A percentile compares a stretch with the other conserved stretches of the same genome.
Evolutionary conservation across 2,113 vertebrate genomes (phyloP).

Genomic region (Plecturocebus donacophilus): DNA sequence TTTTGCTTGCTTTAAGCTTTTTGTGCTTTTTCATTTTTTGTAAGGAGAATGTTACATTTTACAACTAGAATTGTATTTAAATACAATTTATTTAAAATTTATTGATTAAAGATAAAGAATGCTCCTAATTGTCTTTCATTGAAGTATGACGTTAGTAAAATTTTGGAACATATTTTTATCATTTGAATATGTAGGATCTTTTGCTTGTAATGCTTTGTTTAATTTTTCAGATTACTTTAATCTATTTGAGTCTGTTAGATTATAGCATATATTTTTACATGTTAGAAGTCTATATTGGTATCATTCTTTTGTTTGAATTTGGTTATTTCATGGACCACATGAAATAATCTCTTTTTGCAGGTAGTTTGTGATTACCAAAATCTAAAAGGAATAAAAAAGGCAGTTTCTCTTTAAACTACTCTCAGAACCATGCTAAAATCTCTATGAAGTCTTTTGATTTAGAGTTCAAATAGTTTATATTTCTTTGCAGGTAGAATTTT

Average conservation of each 20-base stretch:
- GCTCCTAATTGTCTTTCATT: neutral
- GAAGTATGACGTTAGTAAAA: neutral
- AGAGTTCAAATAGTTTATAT: neutral
- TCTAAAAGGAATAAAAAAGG: neutral
- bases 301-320: neutral
- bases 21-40: neutral
- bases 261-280: neutral
- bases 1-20: neutral
- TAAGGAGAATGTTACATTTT: neutral
- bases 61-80: neutral
- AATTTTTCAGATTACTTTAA: neutral
- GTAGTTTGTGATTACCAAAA: neutral
- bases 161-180: neutral
- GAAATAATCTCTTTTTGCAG: neutral
- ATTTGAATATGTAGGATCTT: neutral
- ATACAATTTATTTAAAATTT: neutral
- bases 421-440: neutral
- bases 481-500: constrained; percentile 32
- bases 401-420: neutral
- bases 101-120: neutral
- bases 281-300: neutral
- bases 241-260: neutral
- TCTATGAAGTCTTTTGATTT: neutral
- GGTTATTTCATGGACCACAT: neutral
- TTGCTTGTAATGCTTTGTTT: neutral